Base-by-base conservation (phyloP, 2,888 invertebrate genomes). In the Monochamus alternatus region DNA sequence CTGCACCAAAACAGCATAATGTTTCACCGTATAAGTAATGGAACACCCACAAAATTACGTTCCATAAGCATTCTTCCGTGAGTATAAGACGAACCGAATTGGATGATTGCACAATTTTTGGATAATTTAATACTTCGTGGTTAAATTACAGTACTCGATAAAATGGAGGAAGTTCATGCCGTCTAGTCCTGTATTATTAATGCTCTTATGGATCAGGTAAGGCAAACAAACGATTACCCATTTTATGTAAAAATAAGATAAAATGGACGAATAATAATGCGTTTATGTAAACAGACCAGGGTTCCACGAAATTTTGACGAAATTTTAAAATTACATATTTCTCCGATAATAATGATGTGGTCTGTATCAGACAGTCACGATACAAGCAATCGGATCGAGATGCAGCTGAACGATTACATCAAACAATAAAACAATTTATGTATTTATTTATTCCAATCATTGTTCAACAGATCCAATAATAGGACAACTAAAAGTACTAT, bases 101-200 rank as follows among this genome's bases (percentile, higher is more conserved):
- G 58, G 55, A 58, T 59, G 67, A 30, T 9, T 52, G 69, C 69
- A 59, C 60, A 22, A 47, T 47, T 59, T 60, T 69, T 69, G 69
- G 62, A 69, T 69, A 69, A 69, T 69, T 69, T 69, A 60, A 60
- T 69, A 59, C 47, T 59, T 44, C 60, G 60, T 60, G 44, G 38
- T 47, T n/a, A 69, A 69, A 69, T 69, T 69, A 69, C 14, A 60
- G 69, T 62, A 69, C 47, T 69, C 69, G 31, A 47, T 47, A 22
- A 69, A 60, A 30, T 69, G 47, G 69, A 69, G 69, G 69, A 69
- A 60, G 69, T 60, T 62, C 47, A 47, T 60, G 69, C 43, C 51
- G 69, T 69, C 69, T 47, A 47, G 60, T 62, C 60, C 60, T 69
- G 12, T 69, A 60, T 69, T 60, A 69, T 69, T 69, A 69, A 69